Evolutionary conservation across 2,888 invertebrate species (phyloP).

Genomic region (Aporophyla lueneburgensis): DNA sequence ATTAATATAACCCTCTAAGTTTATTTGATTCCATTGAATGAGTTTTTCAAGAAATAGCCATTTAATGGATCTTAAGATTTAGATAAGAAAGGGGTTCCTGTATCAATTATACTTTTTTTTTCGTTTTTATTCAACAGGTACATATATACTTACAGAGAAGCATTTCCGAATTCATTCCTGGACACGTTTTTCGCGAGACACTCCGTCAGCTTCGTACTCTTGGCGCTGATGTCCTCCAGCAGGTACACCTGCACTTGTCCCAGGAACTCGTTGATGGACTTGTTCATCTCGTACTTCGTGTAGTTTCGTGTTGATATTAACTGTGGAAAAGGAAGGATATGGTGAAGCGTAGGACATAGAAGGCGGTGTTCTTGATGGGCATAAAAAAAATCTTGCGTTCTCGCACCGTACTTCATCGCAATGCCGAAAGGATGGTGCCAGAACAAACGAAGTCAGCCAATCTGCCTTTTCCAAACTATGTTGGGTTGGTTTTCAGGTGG

Average conservation of each 20-base stretch:
- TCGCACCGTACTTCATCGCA: background rate
- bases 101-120: too few relatives aligned
- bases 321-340: constrained; percentile 68
- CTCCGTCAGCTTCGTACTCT: constrained; percentile 76
- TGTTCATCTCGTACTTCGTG: constrained; percentile 87
- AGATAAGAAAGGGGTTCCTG: too few relatives aligned
- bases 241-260: constrained; percentile 81
- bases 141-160: constrained; percentile 77
- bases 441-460: too few relatives aligned
- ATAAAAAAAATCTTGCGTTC: background rate
- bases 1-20: too few relatives aligned
- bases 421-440: too few relatives aligned
- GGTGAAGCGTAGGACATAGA: too few relatives aligned
- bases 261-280: constrained; percentile 83
- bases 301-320: constrained; percentile 87
- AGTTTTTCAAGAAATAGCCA: too few relatives aligned
- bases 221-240: constrained; percentile 79
- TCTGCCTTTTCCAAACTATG: too few relatives aligned
- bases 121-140: too few relatives aligned
- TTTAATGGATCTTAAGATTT: too few relatives aligned
- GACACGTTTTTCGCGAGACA: constrained; percentile 81
- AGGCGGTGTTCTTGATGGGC: background rate
- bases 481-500: too few relatives aligned
- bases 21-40: too few relatives aligned
- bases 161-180: constrained; percentile 80